A percentile compares a stretch with the other conserved stretches of the same genome.
Evolutionary conservation across 2,113 vertebrate species (phyloP).

Genomic region (Ammodytes dubius): DNA sequence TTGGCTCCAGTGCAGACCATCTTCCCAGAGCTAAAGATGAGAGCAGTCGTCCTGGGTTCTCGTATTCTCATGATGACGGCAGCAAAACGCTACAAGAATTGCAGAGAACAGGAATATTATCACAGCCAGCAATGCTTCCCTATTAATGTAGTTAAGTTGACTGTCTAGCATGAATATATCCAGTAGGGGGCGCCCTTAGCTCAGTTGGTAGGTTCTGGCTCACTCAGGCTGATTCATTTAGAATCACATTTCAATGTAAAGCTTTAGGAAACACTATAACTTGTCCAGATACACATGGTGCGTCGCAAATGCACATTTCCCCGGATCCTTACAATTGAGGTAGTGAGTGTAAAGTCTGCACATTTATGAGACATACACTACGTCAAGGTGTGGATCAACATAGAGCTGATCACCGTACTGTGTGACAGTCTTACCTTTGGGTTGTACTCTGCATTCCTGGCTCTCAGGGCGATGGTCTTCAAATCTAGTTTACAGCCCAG

Average conservation of each 20-base stretch:
- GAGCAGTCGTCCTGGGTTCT: slow-evolving; percentile 97
- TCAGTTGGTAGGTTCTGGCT: no score
- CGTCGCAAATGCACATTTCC: not conserved
- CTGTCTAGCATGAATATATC: not conserved
- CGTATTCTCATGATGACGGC: slow-evolving; percentile 99
- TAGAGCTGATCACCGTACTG: not conserved
- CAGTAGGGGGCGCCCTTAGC: no score
- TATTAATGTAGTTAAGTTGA: not conserved
- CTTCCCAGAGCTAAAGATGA: slow-evolving; percentile 99
- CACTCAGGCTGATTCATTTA: no score
- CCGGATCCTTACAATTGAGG: not conserved
- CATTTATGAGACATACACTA: not conserved
- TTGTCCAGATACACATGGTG: not conserved
- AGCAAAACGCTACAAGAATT: slow-evolving; percentile 93
- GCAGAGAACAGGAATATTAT: not conserved
- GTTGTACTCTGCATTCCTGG: slow-evolving; percentile 99
- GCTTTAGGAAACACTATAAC: no score
- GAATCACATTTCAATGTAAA: no score
- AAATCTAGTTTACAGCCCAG: slow-evolving; percentile 98
- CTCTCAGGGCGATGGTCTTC: slow-evolving; percentile 98
- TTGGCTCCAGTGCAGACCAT: slow-evolving; percentile 99
- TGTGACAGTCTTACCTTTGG: slow-evolving; percentile 92
- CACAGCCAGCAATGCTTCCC: not conserved
- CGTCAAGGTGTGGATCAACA: not conserved
- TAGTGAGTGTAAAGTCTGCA: not conserved